These are phyloP conservation scores for Malacoraja senta DNA, from an alignment of 2,797 vertebrate genomes.

Conservation along the genomic window DNA sequence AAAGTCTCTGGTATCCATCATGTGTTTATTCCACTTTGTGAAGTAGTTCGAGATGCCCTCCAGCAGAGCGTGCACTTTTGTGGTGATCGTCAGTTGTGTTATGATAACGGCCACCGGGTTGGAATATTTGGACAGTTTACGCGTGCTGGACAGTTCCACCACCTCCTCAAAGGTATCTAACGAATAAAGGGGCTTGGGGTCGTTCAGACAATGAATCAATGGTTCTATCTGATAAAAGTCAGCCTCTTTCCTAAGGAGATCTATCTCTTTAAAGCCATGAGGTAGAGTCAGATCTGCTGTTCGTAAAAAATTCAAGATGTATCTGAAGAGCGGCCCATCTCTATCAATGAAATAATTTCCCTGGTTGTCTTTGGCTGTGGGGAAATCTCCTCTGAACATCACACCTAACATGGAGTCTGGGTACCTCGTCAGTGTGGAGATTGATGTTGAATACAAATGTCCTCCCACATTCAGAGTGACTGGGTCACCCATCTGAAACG, in stretches of 20 bases:
- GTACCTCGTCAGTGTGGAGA: slow-evolving; percentile 89
- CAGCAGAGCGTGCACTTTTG: slow-evolving; percentile 84
- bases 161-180: slow-evolving; percentile 94
- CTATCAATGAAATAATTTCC: slow-evolving; percentile 98
- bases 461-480: slow-evolving; percentile 96
- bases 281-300: slow-evolving; percentile 93
- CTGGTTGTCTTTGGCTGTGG: slow-evolving; percentile 84
- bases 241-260: slow-evolving; percentile 89
- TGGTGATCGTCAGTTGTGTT: slow-evolving; percentile 91
- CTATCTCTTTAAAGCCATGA: slow-evolving; percentile 88
- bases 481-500: slow-evolving; percentile 84
- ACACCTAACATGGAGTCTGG: slow-evolving; percentile 97
- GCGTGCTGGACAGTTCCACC: slow-evolving; percentile 91
- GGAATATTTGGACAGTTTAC: slow-evolving; percentile 97
- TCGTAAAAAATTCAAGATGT: slow-evolving; percentile 92
- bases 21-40: slow-evolving; percentile 98
- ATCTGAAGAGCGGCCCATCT: slow-evolving; percentile 92
- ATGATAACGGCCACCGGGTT: slow-evolving; percentile 97
- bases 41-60: slow-evolving; percentile 95
- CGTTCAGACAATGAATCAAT: slow-evolving; percentile 87
- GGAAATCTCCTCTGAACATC: slow-evolving; percentile 96
- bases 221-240: slow-evolving; percentile 98
- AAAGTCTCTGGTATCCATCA: slow-evolving; percentile 99
- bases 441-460: slow-evolving; percentile 88
- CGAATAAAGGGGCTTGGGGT: slow-evolving; percentile 89